Percentiles rank a stretch among this genome's conserved stretches.
These are phyloP conservation scores for Philypnodon macrostomus DNA, from an alignment of 2,797 vertebrate genomes.

Conservation along the genomic window DNA sequence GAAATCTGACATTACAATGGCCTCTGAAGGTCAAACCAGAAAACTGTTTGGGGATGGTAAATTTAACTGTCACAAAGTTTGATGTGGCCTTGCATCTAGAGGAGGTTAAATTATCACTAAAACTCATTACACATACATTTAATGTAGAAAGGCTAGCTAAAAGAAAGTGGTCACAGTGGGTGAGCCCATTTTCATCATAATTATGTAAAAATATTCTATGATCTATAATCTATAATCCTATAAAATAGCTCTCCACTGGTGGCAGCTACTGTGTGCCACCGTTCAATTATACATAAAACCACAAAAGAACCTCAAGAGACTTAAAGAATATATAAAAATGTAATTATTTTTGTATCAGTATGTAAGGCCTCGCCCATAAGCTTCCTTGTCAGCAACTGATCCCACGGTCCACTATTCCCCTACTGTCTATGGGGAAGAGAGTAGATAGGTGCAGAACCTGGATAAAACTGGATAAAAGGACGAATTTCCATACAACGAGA, in stretches of 20 bases:
- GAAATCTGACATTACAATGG: not conserved
- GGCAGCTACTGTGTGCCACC: not conserved
- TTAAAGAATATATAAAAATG: not conserved
- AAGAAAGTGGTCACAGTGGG: not conserved
- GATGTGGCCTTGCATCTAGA: too few species aligned
- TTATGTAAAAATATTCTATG: too few species aligned
- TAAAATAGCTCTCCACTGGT: not conserved
- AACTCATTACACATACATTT: too few species aligned
- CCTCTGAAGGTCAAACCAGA: too few species aligned
- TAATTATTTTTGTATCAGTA: not conserved
- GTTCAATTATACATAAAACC: not conserved
- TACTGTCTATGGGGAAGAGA: conserved; percentile 20
- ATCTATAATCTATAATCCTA: too few species aligned
- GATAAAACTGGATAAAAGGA: conserved; percentile 69
- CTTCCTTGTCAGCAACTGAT: not conserved
- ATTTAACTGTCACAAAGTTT: too few species aligned
- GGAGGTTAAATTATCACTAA: too few species aligned
- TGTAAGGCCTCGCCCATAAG: not conserved
- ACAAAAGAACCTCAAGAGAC: not conserved
- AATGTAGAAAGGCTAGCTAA: not conserved
- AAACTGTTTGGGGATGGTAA: too few species aligned
- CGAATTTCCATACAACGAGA: conserved; percentile 62
- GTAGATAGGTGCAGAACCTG: conserved; percentile 67
- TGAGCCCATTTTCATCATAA: not conserved
- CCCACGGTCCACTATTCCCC: conserved; percentile 8